phyloP scores from a whole-genome alignment of 2,888 invertebrate genomes.

The Muschampia plurimacula region DNA sequence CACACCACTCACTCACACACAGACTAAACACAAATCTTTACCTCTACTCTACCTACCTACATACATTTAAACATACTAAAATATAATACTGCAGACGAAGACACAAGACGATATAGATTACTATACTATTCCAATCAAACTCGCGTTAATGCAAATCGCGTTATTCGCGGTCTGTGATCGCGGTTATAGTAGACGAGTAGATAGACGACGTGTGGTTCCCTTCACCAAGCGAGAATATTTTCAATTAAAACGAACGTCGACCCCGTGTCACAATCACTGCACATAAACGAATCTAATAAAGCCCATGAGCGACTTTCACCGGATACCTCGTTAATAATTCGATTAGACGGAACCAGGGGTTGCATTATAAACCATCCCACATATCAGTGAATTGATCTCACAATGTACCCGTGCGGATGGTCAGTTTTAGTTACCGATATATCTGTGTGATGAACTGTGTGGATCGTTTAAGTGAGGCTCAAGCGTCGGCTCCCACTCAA shows the following conservation, averaged over 20 bases:
- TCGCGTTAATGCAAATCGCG: constrained; percentile 71
- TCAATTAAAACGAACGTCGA: constrained; percentile 54
- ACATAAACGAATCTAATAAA: constrained; percentile 45
- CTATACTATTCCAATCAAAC: constrained; percentile 4
- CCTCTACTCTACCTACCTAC: too few relatives aligned
- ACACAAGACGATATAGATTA: constrained; percentile 23
- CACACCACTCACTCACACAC: too few relatives aligned
- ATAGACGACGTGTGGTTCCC: constrained; percentile 66
- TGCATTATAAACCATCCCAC: constrained; percentile 64
- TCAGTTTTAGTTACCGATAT: constrained; percentile 69
- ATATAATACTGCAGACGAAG: neutral
- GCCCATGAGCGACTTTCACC: constrained; percentile 69
- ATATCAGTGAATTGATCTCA: constrained; percentile 63
- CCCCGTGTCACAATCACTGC: constrained; percentile 52
- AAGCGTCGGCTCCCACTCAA: constrained; percentile 75
- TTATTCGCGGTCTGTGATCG: constrained; percentile 36
- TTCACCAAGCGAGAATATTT: constrained; percentile 59
- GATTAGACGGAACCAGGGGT: constrained; percentile 69
- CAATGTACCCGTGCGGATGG: constrained; percentile 74
- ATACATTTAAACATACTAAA: too few relatives aligned
- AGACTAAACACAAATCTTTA: too few relatives aligned
- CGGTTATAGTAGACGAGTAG: constrained; percentile 47
- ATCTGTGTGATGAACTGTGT: constrained; percentile 74
- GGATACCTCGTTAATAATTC: constrained; percentile 75
- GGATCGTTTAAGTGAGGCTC: constrained; percentile 80